phyloP scores from a whole-genome alignment of 1,140 invertebrate genomes.

The Lasioglossum baleicum region DNA sequence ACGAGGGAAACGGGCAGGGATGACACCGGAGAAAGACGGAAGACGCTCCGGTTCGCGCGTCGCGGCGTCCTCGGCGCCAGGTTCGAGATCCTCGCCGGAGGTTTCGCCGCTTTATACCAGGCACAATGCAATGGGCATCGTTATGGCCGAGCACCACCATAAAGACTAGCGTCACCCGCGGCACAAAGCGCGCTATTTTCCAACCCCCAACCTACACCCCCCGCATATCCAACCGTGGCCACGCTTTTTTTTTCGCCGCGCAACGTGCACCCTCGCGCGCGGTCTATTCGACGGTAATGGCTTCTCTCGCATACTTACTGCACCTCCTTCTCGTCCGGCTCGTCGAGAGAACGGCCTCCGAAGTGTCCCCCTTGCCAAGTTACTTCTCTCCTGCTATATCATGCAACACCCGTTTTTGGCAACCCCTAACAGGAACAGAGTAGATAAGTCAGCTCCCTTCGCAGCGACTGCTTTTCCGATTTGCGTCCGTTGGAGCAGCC shows the following conservation, averaged over 20 bases:
- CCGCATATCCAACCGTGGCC: conserved; percentile 17
- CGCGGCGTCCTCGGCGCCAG: conserved; percentile 46
- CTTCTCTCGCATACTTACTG: conserved; percentile 7
- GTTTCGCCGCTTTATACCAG: conserved; percentile 55
- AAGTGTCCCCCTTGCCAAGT: conserved; percentile 19
- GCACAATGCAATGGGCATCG: conserved; percentile 67
- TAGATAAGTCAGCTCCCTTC: too few species aligned
- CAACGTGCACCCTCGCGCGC: conserved; percentile 6
- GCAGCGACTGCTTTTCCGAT: too few species aligned
- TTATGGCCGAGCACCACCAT: conserved; percentile 65
- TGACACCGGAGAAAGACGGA: conserved; percentile 13
- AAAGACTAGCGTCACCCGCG: conserved; percentile 62
- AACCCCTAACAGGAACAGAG: too few species aligned
- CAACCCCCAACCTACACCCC: conserved; percentile 35
- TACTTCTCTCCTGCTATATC: background rate
- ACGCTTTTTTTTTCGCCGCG: conserved; percentile 40
- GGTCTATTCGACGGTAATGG: conserved; percentile 34
- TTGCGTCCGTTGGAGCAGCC: too few species aligned
- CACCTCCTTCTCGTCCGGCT: conserved; percentile 3
- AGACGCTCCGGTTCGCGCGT: background rate
- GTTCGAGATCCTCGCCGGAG: conserved; percentile 12
- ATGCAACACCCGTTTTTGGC: too few species aligned
- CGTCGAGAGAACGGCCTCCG: conserved; percentile 10
- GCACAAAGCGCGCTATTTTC: conserved; percentile 67
- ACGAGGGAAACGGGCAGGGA: conserved; percentile 47